Evolutionary conservation across 92 coral and sea anemone species (phyloP).

Genomic region (Porites cylindrica): DNA sequence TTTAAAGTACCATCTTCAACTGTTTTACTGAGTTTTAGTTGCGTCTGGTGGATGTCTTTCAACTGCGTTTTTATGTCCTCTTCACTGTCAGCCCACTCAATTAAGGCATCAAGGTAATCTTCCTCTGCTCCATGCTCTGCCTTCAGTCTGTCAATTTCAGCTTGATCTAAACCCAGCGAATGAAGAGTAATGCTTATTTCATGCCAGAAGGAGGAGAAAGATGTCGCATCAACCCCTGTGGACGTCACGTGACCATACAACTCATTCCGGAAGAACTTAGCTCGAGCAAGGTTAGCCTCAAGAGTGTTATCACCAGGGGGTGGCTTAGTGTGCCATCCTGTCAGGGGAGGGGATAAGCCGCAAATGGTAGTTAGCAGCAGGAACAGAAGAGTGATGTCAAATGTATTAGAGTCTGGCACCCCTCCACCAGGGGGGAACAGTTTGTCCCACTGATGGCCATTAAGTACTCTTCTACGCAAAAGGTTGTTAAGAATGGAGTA

Average conservation of each 20-base stretch:
- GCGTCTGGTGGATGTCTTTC: neutral
- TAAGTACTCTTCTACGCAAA: constrained; percentile 36
- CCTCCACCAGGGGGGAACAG: constrained; percentile 60
- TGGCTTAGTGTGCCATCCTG: constrained; percentile 54
- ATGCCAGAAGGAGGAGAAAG: constrained; percentile 57
- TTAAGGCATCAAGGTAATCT: neutral
- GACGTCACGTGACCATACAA: constrained; percentile 46
- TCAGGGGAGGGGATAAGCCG: constrained; percentile 41
- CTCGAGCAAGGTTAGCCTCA: constrained; percentile 65
- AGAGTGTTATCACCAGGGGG: constrained; percentile 40
- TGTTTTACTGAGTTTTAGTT: neutral
- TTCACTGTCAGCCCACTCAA: constrained; percentile 29
- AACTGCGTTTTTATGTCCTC: constrained; percentile 20
- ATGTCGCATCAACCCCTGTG: constrained; percentile 23
- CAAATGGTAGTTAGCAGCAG: constrained; percentile 69
- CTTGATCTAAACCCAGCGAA: constrained; percentile 61
- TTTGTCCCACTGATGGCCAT: constrained; percentile 58
- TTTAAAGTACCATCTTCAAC: neutral
- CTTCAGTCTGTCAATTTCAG: constrained; percentile 45
- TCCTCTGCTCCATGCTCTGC: constrained; percentile 12
- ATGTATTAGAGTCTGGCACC: constrained; percentile 56
- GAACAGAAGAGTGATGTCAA: constrained; percentile 66
- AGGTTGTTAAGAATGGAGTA: neutral
- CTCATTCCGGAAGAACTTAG: constrained; percentile 61
- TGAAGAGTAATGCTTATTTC: constrained; percentile 58